Evolutionary conservation across 2,797 vertebrate genomes (phyloP), one percentile per base, ranked within the genome.

Genomic region (Brachymystax lenok): DNA sequence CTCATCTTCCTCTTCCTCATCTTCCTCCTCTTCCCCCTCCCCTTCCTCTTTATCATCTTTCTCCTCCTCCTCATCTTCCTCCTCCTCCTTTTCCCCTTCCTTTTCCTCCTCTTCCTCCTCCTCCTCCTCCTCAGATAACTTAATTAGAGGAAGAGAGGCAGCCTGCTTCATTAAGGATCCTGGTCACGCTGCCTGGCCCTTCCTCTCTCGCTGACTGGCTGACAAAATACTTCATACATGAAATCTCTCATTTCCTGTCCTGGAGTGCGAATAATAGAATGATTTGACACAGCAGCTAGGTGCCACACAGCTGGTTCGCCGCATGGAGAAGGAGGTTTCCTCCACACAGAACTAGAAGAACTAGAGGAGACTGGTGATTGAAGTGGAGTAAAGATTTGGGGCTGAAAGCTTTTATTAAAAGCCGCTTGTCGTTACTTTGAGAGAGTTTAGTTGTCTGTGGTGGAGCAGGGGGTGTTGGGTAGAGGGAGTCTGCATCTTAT

Each of bases 201-300:
- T 77, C 85, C 73, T 74, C 71, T 61, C 79, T 73, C 51, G 51
- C 51, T 54, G 64, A 54, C 76, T 51, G 74, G 74, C 54, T 79
- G 73, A 30, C 80, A 89, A 92, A 91, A 92, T 87, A 87, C 89
- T 89, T 90, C 88, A 90, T 89, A 93, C 90, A 86, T 90, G 89
- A 92, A 91, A 91, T 90, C 84, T 86, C 90, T 88, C 83, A 92
- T 93, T 93, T 93, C 91, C 93, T 92, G 91, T 91, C 87, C 84
- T 88, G 85, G 88, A 92, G 89, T 87, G 88, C 79, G 86, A 87
- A 85, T 91, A 92, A 93, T 91, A 88, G 89, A 92, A 91, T 91
- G 82, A 90, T 91, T 93, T 91, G 86, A 90, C 89, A 89, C 85
- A 85, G 88, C 80, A 86, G 91, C 92, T 91, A 88, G 86, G 82